phyloP scores from a whole-genome alignment of 2,888 invertebrate species.

The Agriopis aurantiaria region DNA sequence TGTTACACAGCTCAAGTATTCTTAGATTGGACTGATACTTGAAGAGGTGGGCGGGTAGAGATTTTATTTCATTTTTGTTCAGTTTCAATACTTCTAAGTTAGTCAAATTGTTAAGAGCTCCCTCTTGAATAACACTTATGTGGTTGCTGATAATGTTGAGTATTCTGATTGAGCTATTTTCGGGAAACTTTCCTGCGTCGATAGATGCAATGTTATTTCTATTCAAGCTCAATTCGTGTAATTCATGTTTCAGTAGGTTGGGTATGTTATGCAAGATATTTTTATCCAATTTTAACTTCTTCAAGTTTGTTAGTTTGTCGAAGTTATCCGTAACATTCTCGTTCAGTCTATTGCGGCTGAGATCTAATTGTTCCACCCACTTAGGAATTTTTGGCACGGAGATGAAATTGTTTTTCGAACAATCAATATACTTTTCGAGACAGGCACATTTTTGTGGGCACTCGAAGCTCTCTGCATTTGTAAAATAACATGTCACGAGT shows the following conservation, averaged over 20 bases:
- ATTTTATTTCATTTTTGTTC: constrained; percentile 91
- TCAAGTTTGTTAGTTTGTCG: constrained; percentile 67
- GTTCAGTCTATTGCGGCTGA: constrained; percentile 79
- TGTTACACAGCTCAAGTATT: constrained; percentile 94
- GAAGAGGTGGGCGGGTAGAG: constrained; percentile 92
- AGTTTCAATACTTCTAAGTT: constrained; percentile 91
- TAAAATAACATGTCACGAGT: constrained; percentile 63
- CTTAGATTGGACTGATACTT: constrained; percentile 89
- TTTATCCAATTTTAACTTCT: constrained; percentile 83
- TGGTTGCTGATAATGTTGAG: constrained; percentile 87
- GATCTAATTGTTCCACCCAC: constrained; percentile 92
- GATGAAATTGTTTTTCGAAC: constrained; percentile 90
- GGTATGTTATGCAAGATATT: constrained; percentile 86
- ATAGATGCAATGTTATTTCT: constrained; percentile 88
- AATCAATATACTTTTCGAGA: constrained; percentile 91
- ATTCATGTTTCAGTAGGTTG: constrained; percentile 78
- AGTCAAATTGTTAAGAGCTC: constrained; percentile 90
- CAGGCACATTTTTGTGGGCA: constrained; percentile 91
- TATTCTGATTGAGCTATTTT: constrained; percentile 78
- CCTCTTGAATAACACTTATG: constrained; percentile 89
- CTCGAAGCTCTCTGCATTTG: constrained; percentile 74
- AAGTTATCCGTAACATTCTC: constrained; percentile 73
- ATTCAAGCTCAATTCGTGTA: constrained; percentile 88
- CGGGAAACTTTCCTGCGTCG: constrained; percentile 86
- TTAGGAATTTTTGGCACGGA: constrained; percentile 91